phyloP scores from a whole-genome alignment of 2,113 vertebrate genomes.

The Epinephelus fuscoguttatus region DNA sequence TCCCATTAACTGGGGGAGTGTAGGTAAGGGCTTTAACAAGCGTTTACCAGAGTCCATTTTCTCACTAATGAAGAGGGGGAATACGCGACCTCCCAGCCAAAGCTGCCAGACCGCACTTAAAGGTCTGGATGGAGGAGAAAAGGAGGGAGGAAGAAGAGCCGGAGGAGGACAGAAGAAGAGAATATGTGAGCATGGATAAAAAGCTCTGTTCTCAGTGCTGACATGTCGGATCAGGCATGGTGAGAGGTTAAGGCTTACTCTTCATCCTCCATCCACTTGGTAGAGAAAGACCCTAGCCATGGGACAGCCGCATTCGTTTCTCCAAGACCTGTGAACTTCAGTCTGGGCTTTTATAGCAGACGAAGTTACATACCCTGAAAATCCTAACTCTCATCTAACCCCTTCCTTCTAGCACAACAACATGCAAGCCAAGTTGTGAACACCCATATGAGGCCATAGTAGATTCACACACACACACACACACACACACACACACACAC shows the following conservation, averaged over 20 bases:
- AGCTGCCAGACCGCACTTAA: slow-evolving; percentile 96
- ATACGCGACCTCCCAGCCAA: slow-evolving; percentile 94
- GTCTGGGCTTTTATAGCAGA: slow-evolving; percentile 4
- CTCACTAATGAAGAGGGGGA: slow-evolving; percentile 99
- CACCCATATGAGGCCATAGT: slow-evolving; percentile 6
- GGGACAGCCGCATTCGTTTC: slow-evolving; percentile 31
- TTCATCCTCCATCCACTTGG: slow-evolving; percentile 82
- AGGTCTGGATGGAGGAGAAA: slow-evolving; percentile 88
- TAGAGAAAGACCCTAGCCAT: slow-evolving; percentile 1
- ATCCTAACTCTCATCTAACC: not conserved
- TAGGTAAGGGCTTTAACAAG: slow-evolving; percentile 99
- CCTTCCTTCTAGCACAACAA: not conserved
- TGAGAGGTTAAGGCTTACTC: slow-evolving; percentile 86
- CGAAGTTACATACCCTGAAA: not conserved
- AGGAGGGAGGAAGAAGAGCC: slow-evolving; percentile 54
- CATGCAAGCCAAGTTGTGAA: not conserved
- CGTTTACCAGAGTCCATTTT: slow-evolving; percentile 99
- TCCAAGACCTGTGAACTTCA: slow-evolving; percentile 2
- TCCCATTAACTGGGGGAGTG: slow-evolving; percentile 98
- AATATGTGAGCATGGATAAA: slow-evolving; percentile 58
- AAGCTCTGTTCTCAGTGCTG: slow-evolving; percentile 88
- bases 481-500: not conserved
- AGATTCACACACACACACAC: not conserved
- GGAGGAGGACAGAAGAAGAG: slow-evolving; percentile 50
- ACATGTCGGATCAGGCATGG: slow-evolving; percentile 89